Evolutionary conservation across 2,888 invertebrate genomes (phyloP), one percentile per base, ranked within the genome.

Genomic region (Tuta absoluta): DNA sequence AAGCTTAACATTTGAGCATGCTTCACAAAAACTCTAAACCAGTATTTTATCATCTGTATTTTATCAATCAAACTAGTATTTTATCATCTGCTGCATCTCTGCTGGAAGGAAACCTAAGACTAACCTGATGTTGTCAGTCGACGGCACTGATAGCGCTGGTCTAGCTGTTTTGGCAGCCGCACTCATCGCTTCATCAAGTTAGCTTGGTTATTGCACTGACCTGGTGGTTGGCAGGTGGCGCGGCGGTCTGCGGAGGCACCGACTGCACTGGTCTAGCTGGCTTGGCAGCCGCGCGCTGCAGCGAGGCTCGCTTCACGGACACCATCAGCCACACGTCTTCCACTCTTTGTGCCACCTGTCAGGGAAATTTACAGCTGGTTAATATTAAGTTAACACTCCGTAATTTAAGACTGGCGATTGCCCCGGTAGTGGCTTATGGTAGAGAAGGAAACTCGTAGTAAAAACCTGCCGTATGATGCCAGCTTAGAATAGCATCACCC

Each of bases 301-400:
- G 86, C 67, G 93, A 93, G 53, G 94, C 93, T 62, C 95, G 93
- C 73, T 97, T 94, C 85, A 97, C 97, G 67, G 97, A 95, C 87
- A 98, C 98, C 98, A 98, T 98, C 76, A 96, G 89, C 81, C 96
- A 96, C 1, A 99, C 97, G 90, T 99, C 98, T 82, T 98, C 98
- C 74, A 98, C 97, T 74, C 98, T 93, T 92, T 98, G 97, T 58
- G 98, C 92, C 69, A 98, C 97, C 96, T 98, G 85, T 0, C n/a
- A 60, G 95, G 93, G 8, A 21, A 53, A 12, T 24, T 5, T 21
- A 17, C 21, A 49, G 8, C 3, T 8, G 33, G 33, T 33, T 33
- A 33, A 33, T 33, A 33, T 7, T 10, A 33, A n/a, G n/a, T n/a
- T n/a, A n/a, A n/a, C n/a, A n/a, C n/a, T n/a, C n/a, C n/a, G n/a